These are phyloP conservation scores for Oreochromis spilurus DNA, from an alignment of 2,113 vertebrate genomes.

Conservation along the genomic window DNA sequence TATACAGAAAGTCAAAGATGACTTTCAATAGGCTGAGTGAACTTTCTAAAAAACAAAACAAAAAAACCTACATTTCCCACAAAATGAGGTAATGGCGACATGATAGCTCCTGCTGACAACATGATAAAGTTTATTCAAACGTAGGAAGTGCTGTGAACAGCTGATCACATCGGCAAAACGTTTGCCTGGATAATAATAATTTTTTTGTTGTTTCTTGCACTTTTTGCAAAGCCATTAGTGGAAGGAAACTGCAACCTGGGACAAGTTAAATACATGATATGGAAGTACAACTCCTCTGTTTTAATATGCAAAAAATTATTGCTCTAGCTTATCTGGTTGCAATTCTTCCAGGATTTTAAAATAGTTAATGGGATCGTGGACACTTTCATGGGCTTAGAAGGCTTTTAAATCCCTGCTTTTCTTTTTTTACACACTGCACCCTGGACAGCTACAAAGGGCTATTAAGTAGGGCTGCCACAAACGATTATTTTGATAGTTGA, in stretches of 20 bases:
- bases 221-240: background rate
- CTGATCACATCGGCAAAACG: rapidly evolving
- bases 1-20: background rate
- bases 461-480: background rate
- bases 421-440: too few species aligned
- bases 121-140: rapidly evolving
- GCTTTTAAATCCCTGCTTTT: background rate
- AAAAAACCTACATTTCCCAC: background rate
- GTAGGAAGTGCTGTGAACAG: background rate
- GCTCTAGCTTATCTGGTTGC: background rate
- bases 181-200: background rate
- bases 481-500: background rate
- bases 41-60: background rate
- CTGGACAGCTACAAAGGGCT: background rate
- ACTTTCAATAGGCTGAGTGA: background rate
- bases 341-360: background rate
- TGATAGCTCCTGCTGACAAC: background rate
- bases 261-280: background rate
- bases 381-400: background rate
- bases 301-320: background rate
- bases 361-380: rapidly evolving
- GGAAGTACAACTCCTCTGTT: background rate
- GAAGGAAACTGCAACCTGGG: background rate
- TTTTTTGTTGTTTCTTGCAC: background rate
- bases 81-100: background rate